Conservation (phyloP, 1,140 invertebrate species). For the Zaprionus taronus region DNA sequence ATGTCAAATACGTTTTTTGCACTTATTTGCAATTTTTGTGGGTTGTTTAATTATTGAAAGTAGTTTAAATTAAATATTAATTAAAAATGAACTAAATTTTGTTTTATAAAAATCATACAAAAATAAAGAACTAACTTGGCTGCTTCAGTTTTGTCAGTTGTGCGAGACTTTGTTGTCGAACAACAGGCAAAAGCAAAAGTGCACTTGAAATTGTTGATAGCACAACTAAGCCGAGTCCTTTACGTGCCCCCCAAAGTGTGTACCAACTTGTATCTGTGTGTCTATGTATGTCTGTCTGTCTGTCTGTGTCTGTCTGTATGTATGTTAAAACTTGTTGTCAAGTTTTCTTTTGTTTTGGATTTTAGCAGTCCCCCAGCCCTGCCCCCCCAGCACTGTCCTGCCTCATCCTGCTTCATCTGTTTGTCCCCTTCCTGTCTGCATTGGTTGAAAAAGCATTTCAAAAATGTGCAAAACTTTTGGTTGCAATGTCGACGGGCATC, state of each 20-base stretch:
- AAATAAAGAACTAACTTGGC: neutral
- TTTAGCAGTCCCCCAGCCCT: slow-evolving; percentile 36
- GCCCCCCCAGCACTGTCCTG: neutral
- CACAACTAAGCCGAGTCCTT: slow-evolving; percentile 49
- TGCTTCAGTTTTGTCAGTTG: slow-evolving; percentile 32
- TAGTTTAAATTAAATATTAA: neutral
- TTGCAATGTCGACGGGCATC: slow-evolving; percentile 43
- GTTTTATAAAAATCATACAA: neutral
- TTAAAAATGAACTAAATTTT: neutral
- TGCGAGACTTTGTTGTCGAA: slow-evolving; percentile 20
- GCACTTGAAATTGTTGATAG: slow-evolving; percentile 77
- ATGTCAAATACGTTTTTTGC: neutral
- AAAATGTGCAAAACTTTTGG: slow-evolving; percentile 68
- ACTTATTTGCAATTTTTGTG: neutral
- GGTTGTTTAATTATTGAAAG: neutral
- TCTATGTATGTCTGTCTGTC: too few species aligned
- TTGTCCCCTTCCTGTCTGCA: slow-evolving; percentile 25
- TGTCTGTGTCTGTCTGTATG: slow-evolving; percentile 22
- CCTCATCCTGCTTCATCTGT: neutral
- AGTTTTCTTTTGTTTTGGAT: slow-evolving; percentile 74
- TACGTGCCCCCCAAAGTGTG: slow-evolving; percentile 11
- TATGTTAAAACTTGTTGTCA: slow-evolving; percentile 60
- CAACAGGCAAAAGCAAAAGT: slow-evolving; percentile 69
- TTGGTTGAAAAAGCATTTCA: slow-evolving; percentile 61
- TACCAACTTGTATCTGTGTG: neutral